Percentiles rank a stretch among this genome's conserved stretches.
These are phyloP conservation scores for Notothenia coriiceps DNA, from an alignment of 2,113 vertebrate genomes.

Conservation along the genomic window DNA sequence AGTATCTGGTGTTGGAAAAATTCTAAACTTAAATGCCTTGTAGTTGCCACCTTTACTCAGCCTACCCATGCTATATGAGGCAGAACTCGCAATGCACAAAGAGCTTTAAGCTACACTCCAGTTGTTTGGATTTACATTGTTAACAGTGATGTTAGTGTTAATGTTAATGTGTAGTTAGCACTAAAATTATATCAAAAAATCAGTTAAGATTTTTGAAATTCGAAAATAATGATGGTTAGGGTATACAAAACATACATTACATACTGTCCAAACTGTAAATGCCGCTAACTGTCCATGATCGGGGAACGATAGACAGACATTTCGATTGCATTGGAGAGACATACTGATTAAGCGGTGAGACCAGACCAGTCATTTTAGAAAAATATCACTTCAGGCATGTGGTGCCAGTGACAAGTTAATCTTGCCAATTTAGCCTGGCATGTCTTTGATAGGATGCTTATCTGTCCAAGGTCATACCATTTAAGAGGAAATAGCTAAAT, in stretches of 20 bases:
- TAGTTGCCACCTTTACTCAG: slow-evolving; percentile 57
- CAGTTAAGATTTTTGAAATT: background rate
- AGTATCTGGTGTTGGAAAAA: slow-evolving; percentile 33
- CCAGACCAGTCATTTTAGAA: slow-evolving; percentile 18
- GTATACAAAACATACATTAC: background rate
- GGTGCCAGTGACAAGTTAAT: slow-evolving; percentile 19
- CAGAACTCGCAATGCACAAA: background rate
- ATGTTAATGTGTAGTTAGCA: background rate
- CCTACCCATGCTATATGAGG: slow-evolving; percentile 21
- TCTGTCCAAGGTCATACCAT: slow-evolving; percentile 39
- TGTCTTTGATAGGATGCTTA: slow-evolving; percentile 15
- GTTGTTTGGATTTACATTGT: background rate
- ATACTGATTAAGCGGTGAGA: slow-evolving; percentile 14
- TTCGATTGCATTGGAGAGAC: background rate
- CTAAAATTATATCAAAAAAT: too few relatives aligned
- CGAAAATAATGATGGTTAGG: background rate
- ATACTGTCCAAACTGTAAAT: background rate
- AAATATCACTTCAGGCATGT: slow-evolving; percentile 14
- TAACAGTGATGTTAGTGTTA: background rate
- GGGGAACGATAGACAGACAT: background rate
- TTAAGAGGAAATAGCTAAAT: slow-evolving; percentile 25
- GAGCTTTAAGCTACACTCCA: slow-evolving; percentile 5
- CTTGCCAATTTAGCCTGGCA: slow-evolving; percentile 47
- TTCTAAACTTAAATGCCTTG: slow-evolving; percentile 23
- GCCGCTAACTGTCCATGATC: background rate